Evolutionary conservation across 2,113 vertebrate species (phyloP).

Genomic region (Grus americana): DNA sequence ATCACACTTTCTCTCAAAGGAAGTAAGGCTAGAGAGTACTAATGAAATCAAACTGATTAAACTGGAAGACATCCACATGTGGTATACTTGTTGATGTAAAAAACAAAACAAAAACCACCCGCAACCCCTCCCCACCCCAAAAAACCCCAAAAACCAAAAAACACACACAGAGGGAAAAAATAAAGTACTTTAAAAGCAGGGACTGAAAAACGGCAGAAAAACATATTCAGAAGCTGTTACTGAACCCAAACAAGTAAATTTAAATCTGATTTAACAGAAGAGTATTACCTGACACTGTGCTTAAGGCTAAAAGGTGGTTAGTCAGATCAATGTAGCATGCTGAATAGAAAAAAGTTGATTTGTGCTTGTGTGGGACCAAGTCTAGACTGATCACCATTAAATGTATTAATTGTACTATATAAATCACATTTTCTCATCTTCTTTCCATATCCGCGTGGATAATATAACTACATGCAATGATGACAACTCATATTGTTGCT

Average conservation of each 20-base stretch:
- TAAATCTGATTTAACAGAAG: background rate
- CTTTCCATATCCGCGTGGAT: background rate
- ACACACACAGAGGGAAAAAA: background rate
- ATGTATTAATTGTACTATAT: background rate
- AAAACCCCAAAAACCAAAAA: no score
- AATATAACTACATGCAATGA: background rate
- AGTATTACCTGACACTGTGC: background rate
- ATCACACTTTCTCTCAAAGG: background rate
- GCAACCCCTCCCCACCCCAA: no score
- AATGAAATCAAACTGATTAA: background rate
- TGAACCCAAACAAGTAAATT: background rate
- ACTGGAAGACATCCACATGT: background rate
- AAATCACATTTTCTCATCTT: background rate
- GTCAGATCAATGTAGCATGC: background rate
- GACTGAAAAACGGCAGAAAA: background rate
- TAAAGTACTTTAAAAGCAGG: background rate
- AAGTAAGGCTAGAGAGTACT: background rate
- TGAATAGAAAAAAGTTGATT: background rate
- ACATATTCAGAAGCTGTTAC: rapidly evolving
- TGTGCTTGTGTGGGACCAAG: background rate
- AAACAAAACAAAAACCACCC: background rate
- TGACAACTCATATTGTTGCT: background rate
- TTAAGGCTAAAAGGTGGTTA: background rate
- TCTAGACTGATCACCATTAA: background rate
- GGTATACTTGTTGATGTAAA: background rate